Evolutionary conservation across 2,113 vertebrate genomes (phyloP).

Genomic region (Siniperca chuatsi): DNA sequence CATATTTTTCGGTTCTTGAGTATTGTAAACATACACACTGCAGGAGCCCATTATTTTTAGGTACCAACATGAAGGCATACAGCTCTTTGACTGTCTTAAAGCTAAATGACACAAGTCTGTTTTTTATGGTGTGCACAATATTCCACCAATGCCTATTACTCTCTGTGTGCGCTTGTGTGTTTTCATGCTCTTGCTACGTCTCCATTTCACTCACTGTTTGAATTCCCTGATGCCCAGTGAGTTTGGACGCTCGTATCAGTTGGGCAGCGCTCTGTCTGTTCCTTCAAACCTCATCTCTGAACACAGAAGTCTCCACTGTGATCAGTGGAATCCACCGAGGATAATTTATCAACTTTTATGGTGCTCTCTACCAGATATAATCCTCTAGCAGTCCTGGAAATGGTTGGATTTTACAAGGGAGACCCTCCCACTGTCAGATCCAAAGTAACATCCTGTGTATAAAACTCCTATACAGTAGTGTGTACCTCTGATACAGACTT

Average conservation of each 20-base stretch:
- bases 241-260: slow-evolving; percentile 54
- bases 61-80: not conserved
- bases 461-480: not conserved
- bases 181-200: slow-evolving; percentile 48
- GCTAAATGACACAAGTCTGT: not conserved
- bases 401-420: slow-evolving; percentile 28
- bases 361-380: slow-evolving; percentile 49
- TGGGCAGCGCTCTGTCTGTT: slow-evolving; percentile 36
- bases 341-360: slow-evolving; percentile 68
- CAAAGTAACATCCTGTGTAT: slow-evolving; percentile 25
- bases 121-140: slow-evolving; percentile 3
- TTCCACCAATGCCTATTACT: slow-evolving; percentile 31
- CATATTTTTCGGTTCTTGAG: not conserved
- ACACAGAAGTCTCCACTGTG: slow-evolving; percentile 65
- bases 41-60: not conserved
- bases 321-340: slow-evolving; percentile 61
- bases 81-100: not conserved
- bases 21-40: not conserved
- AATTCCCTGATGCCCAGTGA: slow-evolving; percentile 45
- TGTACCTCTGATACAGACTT: not conserved
- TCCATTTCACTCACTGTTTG: slow-evolving; percentile 59
- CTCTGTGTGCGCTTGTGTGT: slow-evolving; percentile 12
- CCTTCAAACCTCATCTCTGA: slow-evolving; percentile 52
- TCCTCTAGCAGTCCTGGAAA: slow-evolving; percentile 48
- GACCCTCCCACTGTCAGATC: slow-evolving; percentile 26